phyloP scores from a whole-genome alignment of 2,797 vertebrate genomes.

The Tachyglossus aculeatus region DNA sequence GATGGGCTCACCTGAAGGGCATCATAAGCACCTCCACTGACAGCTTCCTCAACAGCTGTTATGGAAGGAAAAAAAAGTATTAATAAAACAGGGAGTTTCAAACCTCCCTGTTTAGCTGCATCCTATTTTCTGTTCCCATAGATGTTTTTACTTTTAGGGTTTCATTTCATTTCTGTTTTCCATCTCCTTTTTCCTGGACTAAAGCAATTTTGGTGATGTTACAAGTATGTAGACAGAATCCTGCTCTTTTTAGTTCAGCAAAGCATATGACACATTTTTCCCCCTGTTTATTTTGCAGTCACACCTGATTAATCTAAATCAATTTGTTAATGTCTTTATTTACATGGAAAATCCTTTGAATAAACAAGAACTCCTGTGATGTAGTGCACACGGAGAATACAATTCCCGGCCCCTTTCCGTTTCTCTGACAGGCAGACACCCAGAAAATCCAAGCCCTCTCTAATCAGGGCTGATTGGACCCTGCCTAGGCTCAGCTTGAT shows the following conservation, averaged over 20 bases:
- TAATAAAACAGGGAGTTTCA: no score
- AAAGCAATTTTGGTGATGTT: neutral
- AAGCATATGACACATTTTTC: neutral
- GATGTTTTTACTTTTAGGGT: neutral
- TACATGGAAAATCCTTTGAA: conserved; percentile 18
- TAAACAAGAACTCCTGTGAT: neutral
- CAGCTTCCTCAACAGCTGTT: no score
- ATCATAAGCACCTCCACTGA: no score
- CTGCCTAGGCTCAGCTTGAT: neutral
- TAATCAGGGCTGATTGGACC: neutral
- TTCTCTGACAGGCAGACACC: neutral
- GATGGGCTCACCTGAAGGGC: no score
- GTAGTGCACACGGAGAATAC: neutral
- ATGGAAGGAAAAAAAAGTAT: no score
- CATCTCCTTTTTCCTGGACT: neutral
- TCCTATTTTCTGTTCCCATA: neutral
- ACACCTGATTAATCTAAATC: conserved; percentile 19
- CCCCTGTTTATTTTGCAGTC: conserved; percentile 14
- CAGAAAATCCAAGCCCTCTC: neutral
- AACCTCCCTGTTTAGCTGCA: neutral
- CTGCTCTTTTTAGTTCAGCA: neutral
- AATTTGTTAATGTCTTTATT: conserved; percentile 19
- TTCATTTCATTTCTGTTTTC: conserved; percentile 34
- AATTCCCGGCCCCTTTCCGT: neutral
- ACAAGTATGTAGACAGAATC: neutral